These are phyloP conservation scores for Sapajus apella DNA, from an alignment of 2,113 vertebrate species.

Conservation along the genomic window DNA sequence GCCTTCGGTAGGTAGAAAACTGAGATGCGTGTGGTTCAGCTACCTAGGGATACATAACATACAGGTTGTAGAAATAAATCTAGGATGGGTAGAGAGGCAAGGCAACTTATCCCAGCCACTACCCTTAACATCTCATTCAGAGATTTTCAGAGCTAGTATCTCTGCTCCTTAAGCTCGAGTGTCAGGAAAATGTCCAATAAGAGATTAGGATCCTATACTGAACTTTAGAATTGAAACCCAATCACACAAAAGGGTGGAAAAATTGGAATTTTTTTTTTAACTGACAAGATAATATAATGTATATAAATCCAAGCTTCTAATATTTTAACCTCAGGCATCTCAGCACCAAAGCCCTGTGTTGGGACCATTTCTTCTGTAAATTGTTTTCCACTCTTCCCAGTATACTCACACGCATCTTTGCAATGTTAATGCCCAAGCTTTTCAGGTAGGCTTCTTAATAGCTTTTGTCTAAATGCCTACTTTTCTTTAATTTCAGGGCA, in stretches of 20 bases:
- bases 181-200: background rate
- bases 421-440: background rate
- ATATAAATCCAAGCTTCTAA: background rate
- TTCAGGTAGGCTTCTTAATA: background rate
- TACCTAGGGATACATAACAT: background rate
- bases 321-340: background rate
- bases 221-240: background rate
- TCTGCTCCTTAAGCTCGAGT: background rate
- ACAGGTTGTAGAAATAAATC: background rate
- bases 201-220: background rate
- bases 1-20: background rate
- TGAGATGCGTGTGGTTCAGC: background rate
- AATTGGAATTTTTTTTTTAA: background rate
- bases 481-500: constrained; percentile 24
- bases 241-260: background rate
- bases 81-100: background rate
- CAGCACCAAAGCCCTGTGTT: background rate
- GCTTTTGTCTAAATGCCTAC: background rate
- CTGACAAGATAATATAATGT: background rate
- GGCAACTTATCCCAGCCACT: background rate
- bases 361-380: background rate
- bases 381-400: background rate
- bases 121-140: background rate
- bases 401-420: background rate
- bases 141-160: background rate